Evolutionary conservation across 1,140 invertebrate genomes (phyloP).

Genomic region (Steinernema feltiae): DNA sequence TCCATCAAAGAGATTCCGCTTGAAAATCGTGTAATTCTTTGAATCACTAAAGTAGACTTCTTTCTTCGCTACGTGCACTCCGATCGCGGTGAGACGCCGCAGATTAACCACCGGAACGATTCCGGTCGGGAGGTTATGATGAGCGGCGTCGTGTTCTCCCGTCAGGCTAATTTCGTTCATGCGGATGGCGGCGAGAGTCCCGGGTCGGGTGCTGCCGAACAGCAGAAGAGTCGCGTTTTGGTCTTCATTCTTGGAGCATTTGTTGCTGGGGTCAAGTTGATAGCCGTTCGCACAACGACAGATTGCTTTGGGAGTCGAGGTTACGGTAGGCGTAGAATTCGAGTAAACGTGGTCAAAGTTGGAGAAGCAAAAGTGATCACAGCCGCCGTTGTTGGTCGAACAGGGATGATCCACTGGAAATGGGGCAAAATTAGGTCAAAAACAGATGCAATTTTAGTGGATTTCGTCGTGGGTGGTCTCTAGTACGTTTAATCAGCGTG

Average conservation of each 20-base stretch:
- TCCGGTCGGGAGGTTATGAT: background rate
- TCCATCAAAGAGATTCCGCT: background rate
- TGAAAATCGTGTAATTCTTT: constrained; percentile 9
- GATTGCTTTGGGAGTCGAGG: background rate
- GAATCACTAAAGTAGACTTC: background rate
- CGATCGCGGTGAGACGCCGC: background rate
- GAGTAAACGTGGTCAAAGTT: background rate
- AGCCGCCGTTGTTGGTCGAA: too few species aligned
- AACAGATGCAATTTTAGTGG: too few species aligned
- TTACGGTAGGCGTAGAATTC: background rate
- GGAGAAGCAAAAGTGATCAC: too few species aligned
- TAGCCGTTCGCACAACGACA: background rate
- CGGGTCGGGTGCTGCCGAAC: background rate
- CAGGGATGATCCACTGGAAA: too few species aligned
- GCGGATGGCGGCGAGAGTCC: background rate
- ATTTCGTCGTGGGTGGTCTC: too few species aligned
- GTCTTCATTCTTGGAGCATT: background rate
- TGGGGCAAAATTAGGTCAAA: too few species aligned
- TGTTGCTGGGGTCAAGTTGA: background rate
- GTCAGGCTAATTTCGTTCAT: background rate
- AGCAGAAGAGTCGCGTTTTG: background rate
- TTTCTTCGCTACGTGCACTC: background rate
- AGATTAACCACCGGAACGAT: background rate
- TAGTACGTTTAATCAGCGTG: too few species aligned
- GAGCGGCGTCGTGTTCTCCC: background rate